Evolutionary conservation across 2,797 vertebrate genomes (phyloP).

Genomic region (Lepilemur ruficaudatus): DNA sequence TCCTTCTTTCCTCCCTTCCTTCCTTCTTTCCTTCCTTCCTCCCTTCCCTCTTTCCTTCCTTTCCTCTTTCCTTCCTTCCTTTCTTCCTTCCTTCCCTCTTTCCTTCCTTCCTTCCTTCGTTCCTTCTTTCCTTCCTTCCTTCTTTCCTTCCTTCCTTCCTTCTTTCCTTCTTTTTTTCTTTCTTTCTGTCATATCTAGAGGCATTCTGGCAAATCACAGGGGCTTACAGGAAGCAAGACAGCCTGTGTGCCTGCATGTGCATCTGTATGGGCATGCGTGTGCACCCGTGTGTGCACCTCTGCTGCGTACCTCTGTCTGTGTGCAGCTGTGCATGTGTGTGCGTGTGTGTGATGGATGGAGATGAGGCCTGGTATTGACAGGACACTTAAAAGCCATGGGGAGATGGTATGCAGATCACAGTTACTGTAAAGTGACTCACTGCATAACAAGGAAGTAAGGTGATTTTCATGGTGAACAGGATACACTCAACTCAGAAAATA

Average conservation of each 20-base stretch:
- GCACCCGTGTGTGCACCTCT: neutral
- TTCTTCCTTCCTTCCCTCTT: rapidly evolving
- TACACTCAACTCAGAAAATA: neutral
- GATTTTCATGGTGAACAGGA: neutral
- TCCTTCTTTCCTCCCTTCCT: neutral
- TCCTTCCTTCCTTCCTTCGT: rapidly evolving
- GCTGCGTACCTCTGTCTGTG: neutral
- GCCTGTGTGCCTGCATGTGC: rapidly evolving
- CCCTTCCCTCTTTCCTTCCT: rapidly evolving
- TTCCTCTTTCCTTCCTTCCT: rapidly evolving
- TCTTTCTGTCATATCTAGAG: neutral
- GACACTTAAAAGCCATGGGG: neutral
- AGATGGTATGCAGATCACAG: neutral
- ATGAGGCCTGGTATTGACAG: neutral
- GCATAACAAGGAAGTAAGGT: neutral
- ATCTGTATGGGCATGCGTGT: neutral
- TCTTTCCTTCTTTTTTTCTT: neutral
- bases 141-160: rapidly evolving
- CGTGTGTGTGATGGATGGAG: neutral
- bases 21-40: rapidly evolving
- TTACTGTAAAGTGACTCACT: slow-evolving; percentile 23
- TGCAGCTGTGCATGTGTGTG: neutral
- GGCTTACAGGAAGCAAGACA: neutral
- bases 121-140: neutral
- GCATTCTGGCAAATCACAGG: neutral